A percentile compares a stretch with the other conserved stretches of the same genome.
These are phyloP conservation scores for Thereva nobilitata DNA, from an alignment of 2,888 invertebrate species.

Conservation along the genomic window DNA sequence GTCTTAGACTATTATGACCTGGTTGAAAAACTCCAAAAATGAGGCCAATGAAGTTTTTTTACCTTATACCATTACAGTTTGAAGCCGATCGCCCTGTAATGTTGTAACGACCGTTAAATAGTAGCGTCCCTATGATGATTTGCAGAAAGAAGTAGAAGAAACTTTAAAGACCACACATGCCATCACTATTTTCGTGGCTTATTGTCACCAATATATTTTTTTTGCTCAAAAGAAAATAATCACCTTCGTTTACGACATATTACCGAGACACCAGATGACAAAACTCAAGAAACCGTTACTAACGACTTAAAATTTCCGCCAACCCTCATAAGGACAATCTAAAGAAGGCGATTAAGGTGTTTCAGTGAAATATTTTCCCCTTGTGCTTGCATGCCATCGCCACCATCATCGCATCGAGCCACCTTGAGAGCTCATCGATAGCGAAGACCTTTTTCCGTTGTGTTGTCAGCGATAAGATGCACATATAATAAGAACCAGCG, in stretches of 20 bases:
- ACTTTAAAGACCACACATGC: no score
- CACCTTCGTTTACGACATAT: background rate
- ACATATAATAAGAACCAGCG: background rate
- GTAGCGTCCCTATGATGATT: no score
- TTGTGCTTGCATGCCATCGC: slow-evolving; percentile 5
- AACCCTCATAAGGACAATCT: slow-evolving; percentile 8
- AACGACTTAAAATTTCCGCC: slow-evolving; percentile 1
- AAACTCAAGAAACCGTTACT: slow-evolving; percentile 15
- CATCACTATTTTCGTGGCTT: no score
- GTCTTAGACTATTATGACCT: no score
- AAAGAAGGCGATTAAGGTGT: slow-evolving; percentile 1
- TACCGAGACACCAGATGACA: slow-evolving; percentile 18
- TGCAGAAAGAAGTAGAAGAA: no score
- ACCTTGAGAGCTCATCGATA: slow-evolving; percentile 7
- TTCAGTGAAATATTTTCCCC: background rate
- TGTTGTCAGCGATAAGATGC: background rate
- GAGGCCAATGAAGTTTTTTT: no score
- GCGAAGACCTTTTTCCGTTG: background rate
- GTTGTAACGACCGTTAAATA: no score
- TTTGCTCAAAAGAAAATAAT: no score
- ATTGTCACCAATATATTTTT: no score
- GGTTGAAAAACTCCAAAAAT: no score
- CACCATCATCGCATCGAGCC: background rate
- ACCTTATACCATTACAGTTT: no score
- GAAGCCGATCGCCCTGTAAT: no score